Evolutionary conservation across 1,140 invertebrate species (phyloP).

Genomic region (Mactra quadrangularis): DNA sequence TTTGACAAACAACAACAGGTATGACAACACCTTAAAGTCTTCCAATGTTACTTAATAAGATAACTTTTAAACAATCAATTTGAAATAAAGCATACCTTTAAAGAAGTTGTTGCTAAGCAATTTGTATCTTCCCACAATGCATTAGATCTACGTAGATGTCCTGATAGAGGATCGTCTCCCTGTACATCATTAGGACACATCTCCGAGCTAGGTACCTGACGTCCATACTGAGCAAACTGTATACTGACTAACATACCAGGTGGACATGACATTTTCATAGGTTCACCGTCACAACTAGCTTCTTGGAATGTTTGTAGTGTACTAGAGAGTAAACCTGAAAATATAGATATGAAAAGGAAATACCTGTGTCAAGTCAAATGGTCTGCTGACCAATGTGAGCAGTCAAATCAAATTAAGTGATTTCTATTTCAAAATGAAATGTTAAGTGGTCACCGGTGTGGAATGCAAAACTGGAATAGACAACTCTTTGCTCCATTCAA

Average conservation of each 20-base stretch:
- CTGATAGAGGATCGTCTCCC: conserved; percentile 20
- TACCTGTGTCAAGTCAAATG: no score
- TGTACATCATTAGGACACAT: conserved; percentile 67
- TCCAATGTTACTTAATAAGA: no score
- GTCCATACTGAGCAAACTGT: conserved; percentile 89
- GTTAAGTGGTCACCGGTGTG: no score
- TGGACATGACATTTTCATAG: conserved; percentile 92
- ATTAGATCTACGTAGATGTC: conserved; percentile 28
- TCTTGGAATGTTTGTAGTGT: conserved; percentile 94
- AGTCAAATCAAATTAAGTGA: no score
- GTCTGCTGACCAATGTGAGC: no score
- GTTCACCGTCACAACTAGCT: conserved; percentile 93
- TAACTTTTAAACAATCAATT: no score
- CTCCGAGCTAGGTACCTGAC: conserved; percentile 75
- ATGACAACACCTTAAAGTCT: no score
- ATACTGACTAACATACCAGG: conserved; percentile 94
- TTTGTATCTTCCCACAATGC: conserved; percentile 76
- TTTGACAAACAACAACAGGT: no score
- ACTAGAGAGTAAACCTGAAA: conserved; percentile 92
- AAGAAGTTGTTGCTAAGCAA: conserved; percentile 77
- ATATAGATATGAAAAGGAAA: no score
- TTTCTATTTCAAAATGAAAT: no score
- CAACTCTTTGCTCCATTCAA: no score
- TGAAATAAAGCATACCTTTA: conserved; percentile 73
- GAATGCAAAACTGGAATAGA: no score